phyloP scores from a whole-genome alignment of 1,140 invertebrate genomes.

The Zaprionus taronus region DNA sequence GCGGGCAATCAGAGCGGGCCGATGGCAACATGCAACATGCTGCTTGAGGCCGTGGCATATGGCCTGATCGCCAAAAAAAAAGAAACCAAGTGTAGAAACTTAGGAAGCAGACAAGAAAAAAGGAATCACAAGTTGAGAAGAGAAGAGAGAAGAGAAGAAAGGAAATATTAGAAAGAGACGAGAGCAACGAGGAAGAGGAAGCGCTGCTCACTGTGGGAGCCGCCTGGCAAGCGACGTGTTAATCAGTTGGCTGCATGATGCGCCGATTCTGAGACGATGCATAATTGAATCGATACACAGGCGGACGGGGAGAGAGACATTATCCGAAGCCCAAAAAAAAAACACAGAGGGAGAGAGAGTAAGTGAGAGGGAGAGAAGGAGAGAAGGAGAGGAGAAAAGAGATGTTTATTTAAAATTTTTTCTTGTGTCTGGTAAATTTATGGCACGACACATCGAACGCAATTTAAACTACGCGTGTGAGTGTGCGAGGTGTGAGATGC shows the following conservation, averaged over 20 bases:
- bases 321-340: constrained; percentile 38
- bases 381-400: background rate
- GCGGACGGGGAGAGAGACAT: background rate
- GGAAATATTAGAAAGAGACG: background rate
- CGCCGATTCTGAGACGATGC: constrained; percentile 48
- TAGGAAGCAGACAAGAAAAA: constrained; percentile 8
- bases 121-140: background rate
- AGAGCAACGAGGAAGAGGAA: background rate
- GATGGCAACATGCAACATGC: constrained; percentile 36
- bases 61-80: constrained; percentile 53
- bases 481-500: constrained; percentile 39
- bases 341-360: background rate
- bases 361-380: background rate
- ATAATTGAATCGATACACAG: constrained; percentile 74
- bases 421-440: constrained; percentile 59
- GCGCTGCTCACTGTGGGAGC: constrained; percentile 57
- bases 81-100: constrained; percentile 8
- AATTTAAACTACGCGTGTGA: constrained; percentile 82
- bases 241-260: constrained; percentile 73
- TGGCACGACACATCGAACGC: constrained; percentile 66
- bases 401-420: constrained; percentile 47
- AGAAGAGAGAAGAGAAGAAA: background rate
- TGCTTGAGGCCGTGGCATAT: constrained; percentile 44
- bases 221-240: constrained; percentile 50
- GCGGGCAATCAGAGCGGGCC: constrained; percentile 34